Conservation (phyloP, 2,113 vertebrate species). For the Alligator sinensis region DNA sequence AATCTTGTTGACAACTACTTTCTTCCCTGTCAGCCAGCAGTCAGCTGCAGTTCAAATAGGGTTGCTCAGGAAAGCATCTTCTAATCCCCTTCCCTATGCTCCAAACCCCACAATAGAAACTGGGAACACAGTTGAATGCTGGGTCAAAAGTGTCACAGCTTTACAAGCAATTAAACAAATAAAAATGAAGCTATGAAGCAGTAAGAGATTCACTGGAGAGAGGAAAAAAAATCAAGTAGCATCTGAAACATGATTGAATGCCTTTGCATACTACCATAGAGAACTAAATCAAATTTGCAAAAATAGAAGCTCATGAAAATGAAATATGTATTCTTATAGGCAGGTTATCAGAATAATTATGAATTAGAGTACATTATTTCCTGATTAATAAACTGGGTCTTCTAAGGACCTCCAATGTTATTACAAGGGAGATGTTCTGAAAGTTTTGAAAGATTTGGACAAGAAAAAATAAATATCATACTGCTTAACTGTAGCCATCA, state of each 20-base stretch:
- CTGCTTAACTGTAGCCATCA: neutral
- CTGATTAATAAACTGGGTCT: neutral
- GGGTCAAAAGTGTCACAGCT: slow-evolving; percentile 19
- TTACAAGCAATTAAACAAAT: slow-evolving; percentile 41
- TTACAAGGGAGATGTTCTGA: neutral
- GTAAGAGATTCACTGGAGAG: slow-evolving; percentile 10
- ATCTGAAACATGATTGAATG: slow-evolving; percentile 2
- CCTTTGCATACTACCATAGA: neutral
- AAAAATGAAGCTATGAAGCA: slow-evolving; percentile 2
- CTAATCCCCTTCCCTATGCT: neutral
- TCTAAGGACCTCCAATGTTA: neutral
- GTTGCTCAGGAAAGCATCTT: neutral
- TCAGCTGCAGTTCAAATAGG: slow-evolving; percentile 27
- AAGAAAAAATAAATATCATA: neutral
- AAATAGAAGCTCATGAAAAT: neutral
- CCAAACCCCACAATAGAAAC: neutral
- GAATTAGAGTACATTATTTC: neutral
- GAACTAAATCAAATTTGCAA: neutral
- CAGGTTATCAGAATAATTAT: neutral
- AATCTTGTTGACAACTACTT: slow-evolving; percentile 66
- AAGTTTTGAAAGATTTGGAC: neutral
- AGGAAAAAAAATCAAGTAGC: neutral
- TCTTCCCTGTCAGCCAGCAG: slow-evolving; percentile 24
- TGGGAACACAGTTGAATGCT: slow-evolving; percentile 1
- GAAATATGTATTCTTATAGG: neutral